Evolutionary conservation across 1,140 invertebrate genomes (phyloP).

Genomic region (Nasonia longicornis): DNA sequence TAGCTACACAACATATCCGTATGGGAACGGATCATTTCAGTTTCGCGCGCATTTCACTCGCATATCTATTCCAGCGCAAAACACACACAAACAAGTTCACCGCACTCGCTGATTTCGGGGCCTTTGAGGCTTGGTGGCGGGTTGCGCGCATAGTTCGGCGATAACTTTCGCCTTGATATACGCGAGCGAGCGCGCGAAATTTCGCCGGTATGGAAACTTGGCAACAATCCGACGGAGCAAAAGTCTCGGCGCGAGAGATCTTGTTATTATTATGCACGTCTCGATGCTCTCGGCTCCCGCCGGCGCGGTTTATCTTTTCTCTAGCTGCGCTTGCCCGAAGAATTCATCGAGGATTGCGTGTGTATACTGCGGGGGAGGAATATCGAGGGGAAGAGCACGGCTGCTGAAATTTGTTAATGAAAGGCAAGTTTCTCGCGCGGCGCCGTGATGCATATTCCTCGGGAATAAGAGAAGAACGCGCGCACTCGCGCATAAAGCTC

Average conservation of each 20-base stretch:
- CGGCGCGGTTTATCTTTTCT: slow-evolving; percentile 31
- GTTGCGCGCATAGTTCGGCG: slow-evolving; percentile 32
- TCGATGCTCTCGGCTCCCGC: slow-evolving; percentile 29
- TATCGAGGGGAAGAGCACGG: neutral
- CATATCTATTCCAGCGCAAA: neutral
- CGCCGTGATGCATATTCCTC: neutral
- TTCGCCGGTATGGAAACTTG: slow-evolving; percentile 29
- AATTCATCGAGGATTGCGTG: slow-evolving; percentile 20
- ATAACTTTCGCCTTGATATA: slow-evolving; percentile 38
- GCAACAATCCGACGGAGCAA: slow-evolving; percentile 36
- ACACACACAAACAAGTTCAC: neutral
- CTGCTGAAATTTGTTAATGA: slow-evolving; percentile 13
- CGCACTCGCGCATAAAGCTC: neutral
- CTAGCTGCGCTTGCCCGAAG: slow-evolving; percentile 9
- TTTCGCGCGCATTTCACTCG: slow-evolving; percentile 7
- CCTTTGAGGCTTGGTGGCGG: slow-evolving; percentile 34
- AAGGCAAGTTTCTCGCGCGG: neutral
- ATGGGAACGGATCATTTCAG: neutral
- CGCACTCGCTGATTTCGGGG: slow-evolving; percentile 20
- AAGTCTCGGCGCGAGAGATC: slow-evolving; percentile 7
- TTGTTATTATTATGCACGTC: slow-evolving; percentile 44
- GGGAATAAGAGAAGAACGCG: neutral
- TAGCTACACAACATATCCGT: neutral
- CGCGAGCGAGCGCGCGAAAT: slow-evolving; percentile 29
- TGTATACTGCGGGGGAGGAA: neutral